These are phyloP conservation scores for Pelodiscus sinensis DNA, from an alignment of 2,113 vertebrate species.

Conservation along the genomic window DNA sequence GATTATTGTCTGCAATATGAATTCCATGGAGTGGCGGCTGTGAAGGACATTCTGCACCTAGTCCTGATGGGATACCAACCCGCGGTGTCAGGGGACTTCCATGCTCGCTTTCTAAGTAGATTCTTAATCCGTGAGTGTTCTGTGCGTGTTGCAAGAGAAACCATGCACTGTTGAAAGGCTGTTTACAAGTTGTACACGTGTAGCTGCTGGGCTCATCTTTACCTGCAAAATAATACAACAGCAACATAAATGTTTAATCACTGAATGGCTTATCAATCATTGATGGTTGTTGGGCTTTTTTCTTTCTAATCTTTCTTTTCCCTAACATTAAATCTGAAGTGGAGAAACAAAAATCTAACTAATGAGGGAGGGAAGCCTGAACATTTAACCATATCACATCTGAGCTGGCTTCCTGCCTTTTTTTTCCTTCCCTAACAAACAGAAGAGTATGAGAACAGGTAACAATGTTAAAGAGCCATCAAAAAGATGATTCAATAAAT, in stretches of 20 bases:
- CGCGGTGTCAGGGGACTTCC: slow-evolving; percentile 98
- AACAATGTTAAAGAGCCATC: background rate
- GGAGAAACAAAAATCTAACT: background rate
- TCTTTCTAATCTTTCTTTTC: background rate
- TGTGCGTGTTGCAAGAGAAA: slow-evolving; percentile 99
- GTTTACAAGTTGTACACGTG: slow-evolving; percentile 99
- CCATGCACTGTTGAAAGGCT: slow-evolving; percentile 99
- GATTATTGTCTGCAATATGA: slow-evolving; percentile 98
- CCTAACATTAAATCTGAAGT: background rate
- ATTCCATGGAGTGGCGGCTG: slow-evolving; percentile 98
- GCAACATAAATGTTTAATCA: slow-evolving; percentile 77
- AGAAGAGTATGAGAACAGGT: background rate
- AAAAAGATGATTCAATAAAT: background rate
- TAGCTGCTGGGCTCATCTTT: slow-evolving; percentile 99
- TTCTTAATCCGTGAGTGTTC: slow-evolving; percentile 98
- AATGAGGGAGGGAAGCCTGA: background rate
- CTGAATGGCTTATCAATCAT: background rate
- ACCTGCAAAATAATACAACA: slow-evolving; percentile 90
- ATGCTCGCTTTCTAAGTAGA: slow-evolving; percentile 99
- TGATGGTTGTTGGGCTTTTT: background rate
- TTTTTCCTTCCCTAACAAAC: background rate
- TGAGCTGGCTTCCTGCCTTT: background rate
- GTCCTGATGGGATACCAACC: slow-evolving; percentile 95
- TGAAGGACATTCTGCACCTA: slow-evolving; percentile 95
- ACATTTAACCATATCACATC: background rate